Evolutionary conservation across 1,140 invertebrate genomes (phyloP), one percentile per base, ranked within the genome.

Genomic region (Tribolium madens): DNA sequence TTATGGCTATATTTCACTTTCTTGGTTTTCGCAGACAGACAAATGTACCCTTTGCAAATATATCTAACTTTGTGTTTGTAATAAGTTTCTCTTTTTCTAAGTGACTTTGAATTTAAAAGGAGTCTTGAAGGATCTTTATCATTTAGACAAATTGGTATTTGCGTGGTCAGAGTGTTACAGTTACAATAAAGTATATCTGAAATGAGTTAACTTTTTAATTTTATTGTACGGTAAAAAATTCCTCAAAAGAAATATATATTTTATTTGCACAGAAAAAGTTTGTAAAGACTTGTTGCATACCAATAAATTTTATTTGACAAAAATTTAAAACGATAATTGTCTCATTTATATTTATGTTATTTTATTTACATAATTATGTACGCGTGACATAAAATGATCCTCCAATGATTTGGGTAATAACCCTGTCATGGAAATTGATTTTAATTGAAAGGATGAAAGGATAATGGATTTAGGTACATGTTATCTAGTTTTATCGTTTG

Each of bases 31-130:
- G 17, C 2, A 57, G 52, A 57, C 52, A 57, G 52, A 57, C 17
- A 57, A 57, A 57, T 57, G 52, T 57, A 26, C 52, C 18, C 15
- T 57, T 17, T 17, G 15, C 14, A 57, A 57, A 42, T 42, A 42
- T 57, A 57, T 57, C 18, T 12, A n/a, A 57, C 52, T 57, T 57
- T 9, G 52, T 57, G 18, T 57, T 1, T 57, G 52, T 57, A 57
- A 57, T 57, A 57, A 57, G 7, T 57, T 57, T 57, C 52, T 57
- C 52, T 18, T 17, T 42, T n/a, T 57, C 15, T 57, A 57, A 57
- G 52, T 57, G 52, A 57, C 52, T 57, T 57, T 57, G 52, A 57
- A 57, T 57, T 57, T 57, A 17, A 57, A 57, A 57, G 17, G 18
- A 18, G 52, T 57, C 52, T 14, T 10, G 17, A 57, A 57, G 52